Conservation (phyloP, 2,113 vertebrate species). For the Chaetorhynchus papuensis region DNA sequence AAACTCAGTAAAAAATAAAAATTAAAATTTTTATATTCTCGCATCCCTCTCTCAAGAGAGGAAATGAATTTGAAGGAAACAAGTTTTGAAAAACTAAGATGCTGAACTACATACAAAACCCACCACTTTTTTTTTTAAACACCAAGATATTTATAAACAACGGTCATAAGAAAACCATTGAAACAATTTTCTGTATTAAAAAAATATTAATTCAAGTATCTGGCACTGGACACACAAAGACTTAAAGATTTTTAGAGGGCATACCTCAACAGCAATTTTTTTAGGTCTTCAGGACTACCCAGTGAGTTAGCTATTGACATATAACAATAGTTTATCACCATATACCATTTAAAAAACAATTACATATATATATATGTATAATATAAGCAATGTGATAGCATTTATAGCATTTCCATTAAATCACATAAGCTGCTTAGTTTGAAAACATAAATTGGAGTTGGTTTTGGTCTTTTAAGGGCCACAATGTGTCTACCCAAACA, state of each 20-base stretch:
- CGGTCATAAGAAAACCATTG: background rate
- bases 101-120: rapidly evolving
- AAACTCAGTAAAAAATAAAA: background rate
- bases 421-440: background rate
- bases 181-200: background rate
- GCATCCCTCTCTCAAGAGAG: background rate
- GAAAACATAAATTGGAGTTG: background rate
- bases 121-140: background rate
- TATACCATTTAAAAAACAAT: background rate
- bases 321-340: too few species aligned
- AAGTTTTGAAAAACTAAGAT: background rate
- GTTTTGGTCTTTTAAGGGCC: background rate
- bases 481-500: background rate
- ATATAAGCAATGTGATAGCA: background rate
- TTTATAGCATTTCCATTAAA: background rate
- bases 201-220: background rate
- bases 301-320: background rate
- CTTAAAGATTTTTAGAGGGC: background rate
- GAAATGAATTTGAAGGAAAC: background rate
- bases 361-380: too few species aligned
- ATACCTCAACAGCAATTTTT: background rate
- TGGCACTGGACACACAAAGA: background rate
- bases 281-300: background rate
- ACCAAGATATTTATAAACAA: background rate
- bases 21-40: rapidly evolving